Evolutionary conservation across 2,888 invertebrate genomes (phyloP).

Genomic region (Acholoe squamosa): DNA sequence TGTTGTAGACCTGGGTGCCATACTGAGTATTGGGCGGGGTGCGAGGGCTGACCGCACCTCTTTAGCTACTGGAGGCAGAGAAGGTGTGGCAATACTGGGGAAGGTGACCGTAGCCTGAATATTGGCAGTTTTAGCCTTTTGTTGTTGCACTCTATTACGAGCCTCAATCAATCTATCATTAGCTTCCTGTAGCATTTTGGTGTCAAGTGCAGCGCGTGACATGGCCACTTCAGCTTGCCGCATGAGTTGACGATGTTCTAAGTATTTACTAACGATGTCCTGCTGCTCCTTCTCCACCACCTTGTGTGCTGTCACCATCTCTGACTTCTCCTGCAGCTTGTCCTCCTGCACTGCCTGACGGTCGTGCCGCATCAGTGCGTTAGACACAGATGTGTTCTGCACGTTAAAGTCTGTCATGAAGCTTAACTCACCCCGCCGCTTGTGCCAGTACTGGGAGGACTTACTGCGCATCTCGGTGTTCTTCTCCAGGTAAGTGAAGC

Average conservation of each 20-base stretch:
- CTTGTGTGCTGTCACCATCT: conserved; percentile 72
- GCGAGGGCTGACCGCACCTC: conserved; percentile 34
- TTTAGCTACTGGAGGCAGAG: conserved; percentile 56
- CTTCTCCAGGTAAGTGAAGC: conserved; percentile 76
- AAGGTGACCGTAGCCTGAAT: conserved; percentile 26
- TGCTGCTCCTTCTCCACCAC: conserved; percentile 76
- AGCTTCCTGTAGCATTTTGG: conserved; percentile 79
- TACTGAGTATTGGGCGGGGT: conserved; percentile 13
- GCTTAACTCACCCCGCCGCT: conserved; percentile 74
- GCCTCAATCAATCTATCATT: conserved; percentile 79
- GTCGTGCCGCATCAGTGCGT: conserved; percentile 81
- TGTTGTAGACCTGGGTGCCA: background rate
- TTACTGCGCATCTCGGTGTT: conserved; percentile 73
- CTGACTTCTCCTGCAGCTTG: conserved; percentile 69
- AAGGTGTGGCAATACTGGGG: conserved; percentile 60
- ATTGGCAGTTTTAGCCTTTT: conserved; percentile 69
- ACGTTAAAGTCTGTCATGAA: conserved; percentile 80
- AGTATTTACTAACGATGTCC: conserved; percentile 79
- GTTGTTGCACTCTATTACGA: conserved; percentile 77
- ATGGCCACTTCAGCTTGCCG: conserved; percentile 80
- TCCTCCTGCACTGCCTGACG: conserved; percentile 78
- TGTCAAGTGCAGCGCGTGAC: conserved; percentile 77
- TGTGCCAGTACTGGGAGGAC: conserved; percentile 69
- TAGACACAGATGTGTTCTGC: conserved; percentile 82
- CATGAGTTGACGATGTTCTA: conserved; percentile 81